Evolutionary conservation across 2,113 vertebrate genomes (phyloP).

Genomic region (Peromyscus polionotus): DNA sequence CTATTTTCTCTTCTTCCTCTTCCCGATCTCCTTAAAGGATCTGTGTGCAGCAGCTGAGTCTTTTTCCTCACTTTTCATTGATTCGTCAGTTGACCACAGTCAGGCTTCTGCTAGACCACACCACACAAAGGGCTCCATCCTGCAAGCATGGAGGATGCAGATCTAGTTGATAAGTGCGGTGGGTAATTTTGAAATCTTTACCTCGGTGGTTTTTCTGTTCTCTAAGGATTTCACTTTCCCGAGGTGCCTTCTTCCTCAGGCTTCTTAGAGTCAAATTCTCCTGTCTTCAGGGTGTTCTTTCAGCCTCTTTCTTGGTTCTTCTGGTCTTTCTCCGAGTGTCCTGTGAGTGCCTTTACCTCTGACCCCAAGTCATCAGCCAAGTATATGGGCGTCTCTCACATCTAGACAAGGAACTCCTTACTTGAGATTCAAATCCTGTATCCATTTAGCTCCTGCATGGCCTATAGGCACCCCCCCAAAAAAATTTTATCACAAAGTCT

Average conservation of each 20-base stretch:
- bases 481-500: not conserved
- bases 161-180: not conserved
- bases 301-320: not conserved
- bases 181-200: not conserved
- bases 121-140: not conserved
- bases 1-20: not conserved
- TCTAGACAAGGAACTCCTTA: not conserved
- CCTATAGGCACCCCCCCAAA: not conserved
- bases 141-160: too few species aligned
- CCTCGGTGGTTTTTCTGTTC: not conserved
- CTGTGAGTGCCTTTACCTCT: not conserved
- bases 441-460: not conserved
- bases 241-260: not conserved
- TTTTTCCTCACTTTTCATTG: not conserved
- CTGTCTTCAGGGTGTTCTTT: not conserved
- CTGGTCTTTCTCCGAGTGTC: not conserved
- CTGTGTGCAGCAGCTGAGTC: not conserved
- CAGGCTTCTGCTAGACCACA: not conserved
- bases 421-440: not conserved
- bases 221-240: not conserved
- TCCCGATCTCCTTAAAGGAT: not conserved
- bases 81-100: not conserved
- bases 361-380: not conserved
- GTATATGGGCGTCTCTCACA: not conserved
- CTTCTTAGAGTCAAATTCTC: not conserved